Conservation (phyloP, 1,140 invertebrate species). For the Atopsyche davidsoni region DNA sequence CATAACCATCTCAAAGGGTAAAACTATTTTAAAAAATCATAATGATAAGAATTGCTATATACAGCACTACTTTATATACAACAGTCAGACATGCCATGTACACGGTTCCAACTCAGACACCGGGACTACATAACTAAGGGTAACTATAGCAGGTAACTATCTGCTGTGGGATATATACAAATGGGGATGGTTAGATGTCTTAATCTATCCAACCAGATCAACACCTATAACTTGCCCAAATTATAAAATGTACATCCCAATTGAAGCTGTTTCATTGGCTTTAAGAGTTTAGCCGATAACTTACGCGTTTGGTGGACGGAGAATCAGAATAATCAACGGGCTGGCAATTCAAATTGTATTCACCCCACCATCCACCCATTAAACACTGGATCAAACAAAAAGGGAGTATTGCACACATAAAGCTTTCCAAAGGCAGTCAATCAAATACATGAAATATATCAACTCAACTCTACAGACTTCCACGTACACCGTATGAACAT, state of each 20-base stretch:
- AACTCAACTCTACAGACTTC: not conserved
- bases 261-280: not conserved
- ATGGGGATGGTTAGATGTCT: not conserved
- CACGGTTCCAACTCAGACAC: too few relatives aligned
- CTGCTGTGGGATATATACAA: conserved; percentile 14
- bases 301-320: conserved; percentile 73
- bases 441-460: not conserved
- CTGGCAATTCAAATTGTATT: conserved; percentile 83
- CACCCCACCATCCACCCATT: conserved; percentile 67
- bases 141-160: not conserved
- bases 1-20: too few relatives aligned
- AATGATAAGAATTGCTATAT: too few relatives aligned
- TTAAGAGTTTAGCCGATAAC: conserved; percentile 34
- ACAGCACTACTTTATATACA: too few relatives aligned
- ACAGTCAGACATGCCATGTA: too few relatives aligned
- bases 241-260: too few relatives aligned
- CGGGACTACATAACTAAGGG: not conserved
- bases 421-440: not conserved
- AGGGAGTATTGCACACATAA: conserved; percentile 12
- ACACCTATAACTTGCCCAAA: too few relatives aligned
- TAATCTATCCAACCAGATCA: too few relatives aligned
- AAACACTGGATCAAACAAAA: conserved; percentile 53
- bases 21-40: too few relatives aligned
- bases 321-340: conserved; percentile 77
- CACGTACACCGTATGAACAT: too few relatives aligned